phyloP scores from a whole-genome alignment of 1,140 invertebrate genomes.

The Sarcophaga bullata region DNA sequence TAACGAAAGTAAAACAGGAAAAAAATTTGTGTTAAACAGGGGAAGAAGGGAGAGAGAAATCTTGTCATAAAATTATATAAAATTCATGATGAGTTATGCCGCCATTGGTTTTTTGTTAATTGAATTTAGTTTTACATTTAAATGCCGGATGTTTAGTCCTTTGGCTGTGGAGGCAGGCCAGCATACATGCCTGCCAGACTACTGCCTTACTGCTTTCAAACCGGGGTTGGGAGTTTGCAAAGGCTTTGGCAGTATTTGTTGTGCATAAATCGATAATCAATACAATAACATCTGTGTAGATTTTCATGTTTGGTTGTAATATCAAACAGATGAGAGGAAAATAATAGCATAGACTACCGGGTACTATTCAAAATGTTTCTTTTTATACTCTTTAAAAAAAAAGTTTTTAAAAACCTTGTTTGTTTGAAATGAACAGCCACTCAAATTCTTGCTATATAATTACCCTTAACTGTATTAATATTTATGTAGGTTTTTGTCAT shows the following conservation, averaged over 20 bases:
- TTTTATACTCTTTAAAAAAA: too few relatives aligned
- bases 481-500: conserved; percentile 11
- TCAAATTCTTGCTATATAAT: neutral
- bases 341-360: neutral
- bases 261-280: conserved; percentile 22
- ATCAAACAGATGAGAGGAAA: neutral
- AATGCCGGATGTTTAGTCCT: conserved; percentile 2
- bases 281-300: conserved; percentile 2
- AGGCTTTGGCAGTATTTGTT: neutral
- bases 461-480: neutral
- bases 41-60: neutral
- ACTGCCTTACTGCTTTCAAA: neutral
- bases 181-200: too few relatives aligned
- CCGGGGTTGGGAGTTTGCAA: neutral
- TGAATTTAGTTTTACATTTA: conserved; percentile 25
- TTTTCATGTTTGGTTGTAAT: neutral
- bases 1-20: neutral
- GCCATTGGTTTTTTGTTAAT: neutral
- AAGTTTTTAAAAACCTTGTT: too few relatives aligned
- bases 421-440: neutral
- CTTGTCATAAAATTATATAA: neutral
- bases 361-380: neutral
- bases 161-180: neutral
- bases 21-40: too few relatives aligned
- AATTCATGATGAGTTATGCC: neutral